Base-by-base conservation (phyloP, 2,797 vertebrate species). In the Mallotus villosus region DNA sequence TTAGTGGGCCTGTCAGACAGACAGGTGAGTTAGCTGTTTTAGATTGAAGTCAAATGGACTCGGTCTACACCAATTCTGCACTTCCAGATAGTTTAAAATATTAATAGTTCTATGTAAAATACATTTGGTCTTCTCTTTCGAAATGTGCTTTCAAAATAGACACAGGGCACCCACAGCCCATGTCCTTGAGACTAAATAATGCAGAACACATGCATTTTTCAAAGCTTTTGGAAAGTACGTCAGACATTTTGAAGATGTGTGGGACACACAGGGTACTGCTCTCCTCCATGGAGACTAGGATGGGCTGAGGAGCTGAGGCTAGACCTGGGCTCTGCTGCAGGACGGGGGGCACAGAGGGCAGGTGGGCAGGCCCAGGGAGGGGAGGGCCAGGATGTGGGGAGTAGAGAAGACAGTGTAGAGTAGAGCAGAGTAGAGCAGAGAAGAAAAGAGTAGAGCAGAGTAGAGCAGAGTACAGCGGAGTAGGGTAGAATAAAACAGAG, bases 171-270 rank as follows among this genome's bases (percentile, higher is more conserved):
- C 75, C n/a, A 63, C 72, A 70, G 76, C 69, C 72, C 69, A 69
- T 29, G 68, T 64, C 81, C 75, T 67, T 85, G 60, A 29, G 63
- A 46, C 84, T 91, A 58, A 92, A 91, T 91, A 85, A 87, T 90
- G 78, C 74, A 92, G 14, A n/a, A 41, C 46, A 22, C 78, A 88
- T 92, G 24, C 78, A 90, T 89, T 85, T 91, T 91, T 92, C 78
- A 90, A 75, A 86, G 80, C 78, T 76, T 79, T 59, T 24, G 24
- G 25, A 55, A 57, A 58, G 64, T 25, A 49, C 64, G 73, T 66
- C 74, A 80, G 57, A 86, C 62, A 82, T 74, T 82, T 87, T 84
- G 71, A 78, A 60, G 80, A 74, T 75, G 68, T 78, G 67, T 80
- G 74, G 63, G 82, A 80, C 72, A 74, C 46, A 34, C 25, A 27